phyloP scores from a whole-genome alignment of 1,140 invertebrate species.

The Diplogasteroides magnus region DNA sequence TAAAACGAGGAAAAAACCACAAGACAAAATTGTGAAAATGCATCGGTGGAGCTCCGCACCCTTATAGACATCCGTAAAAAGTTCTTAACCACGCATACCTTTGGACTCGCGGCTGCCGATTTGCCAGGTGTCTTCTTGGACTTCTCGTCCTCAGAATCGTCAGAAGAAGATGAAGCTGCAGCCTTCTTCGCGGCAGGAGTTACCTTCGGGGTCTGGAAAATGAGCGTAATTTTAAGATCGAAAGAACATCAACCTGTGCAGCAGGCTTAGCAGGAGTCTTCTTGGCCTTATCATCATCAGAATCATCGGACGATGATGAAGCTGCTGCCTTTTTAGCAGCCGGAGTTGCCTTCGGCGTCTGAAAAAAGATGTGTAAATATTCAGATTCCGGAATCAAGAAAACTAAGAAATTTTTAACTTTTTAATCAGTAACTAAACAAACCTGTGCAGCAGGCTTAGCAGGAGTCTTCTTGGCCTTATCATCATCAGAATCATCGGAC shows the following conservation, averaged over 20 bases:
- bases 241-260: no score
- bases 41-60: no score
- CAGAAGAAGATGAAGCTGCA: constrained; percentile 8
- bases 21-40: no score
- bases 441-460: no score
- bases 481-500: constrained; percentile 19
- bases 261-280: no score
- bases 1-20: no score
- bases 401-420: not conserved
- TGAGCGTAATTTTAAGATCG: no score
- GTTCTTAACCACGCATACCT: not conserved
- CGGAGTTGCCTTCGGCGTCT: constrained; percentile 11
- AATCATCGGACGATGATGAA: constrained; percentile 14
- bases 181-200: constrained; percentile 9
- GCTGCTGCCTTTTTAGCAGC: not conserved
- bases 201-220: constrained; percentile 8
- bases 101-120: not conserved
- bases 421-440: no score
- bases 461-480: no score
- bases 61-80: not conserved
- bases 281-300: constrained; percentile 21
- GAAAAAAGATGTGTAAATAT: not conserved
- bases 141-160: constrained; percentile 26
- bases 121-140: constrained; percentile 18
- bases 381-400: not conserved